Evolutionary conservation across 2,888 invertebrate genomes (phyloP), one percentile per base, ranked within the genome.

Genomic region (Hemistola chrysoprasaria): DNA sequence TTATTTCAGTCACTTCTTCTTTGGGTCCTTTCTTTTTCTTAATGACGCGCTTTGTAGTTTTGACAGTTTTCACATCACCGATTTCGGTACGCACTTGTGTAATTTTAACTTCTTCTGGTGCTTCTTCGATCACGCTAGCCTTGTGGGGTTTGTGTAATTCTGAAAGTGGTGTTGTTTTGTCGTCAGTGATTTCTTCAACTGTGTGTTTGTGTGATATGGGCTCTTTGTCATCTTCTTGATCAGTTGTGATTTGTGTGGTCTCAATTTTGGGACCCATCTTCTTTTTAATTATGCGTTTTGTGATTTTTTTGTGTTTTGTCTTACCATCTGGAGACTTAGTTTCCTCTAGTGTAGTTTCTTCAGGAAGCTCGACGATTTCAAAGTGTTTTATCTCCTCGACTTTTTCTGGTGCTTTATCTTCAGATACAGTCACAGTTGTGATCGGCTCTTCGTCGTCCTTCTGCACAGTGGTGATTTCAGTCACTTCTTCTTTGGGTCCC

Each of bases 301-400:
- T 46, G 3, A 77, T 50, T 5, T 71, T 53, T 38, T 72, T 71
- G 40, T 73, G 73, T 30, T 37, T 52, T 8, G 35, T 27, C 46
- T 56, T 67, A 56, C 71, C 71, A 23, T 71, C 69, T 22, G 68
- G 65, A 20, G 53, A 47, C 9, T 40, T 44, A 1, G 63, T 54
- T 49, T 71, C 71, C 26, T 58, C 64, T 10, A 73, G 60, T 61
- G 30, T 7, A n/a, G 26, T 42, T 32, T 47, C 77, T 71, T 20
- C 76, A 61, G 50, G 77, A 61, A 31, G 78, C 71, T 64, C 84
- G 56, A 44, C 73, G 55, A 57, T 50, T 3, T 54, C 40, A 0
- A 78, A 63, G 65, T 5, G 52, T 63, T 80, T 53, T 52, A 71
- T 78, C 22, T 83, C 77, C 44, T 80, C 76, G 59, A n/a, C n/a